Conservation (phyloP, 2,113 vertebrate genomes). For the Apteryx mantelli region DNA sequence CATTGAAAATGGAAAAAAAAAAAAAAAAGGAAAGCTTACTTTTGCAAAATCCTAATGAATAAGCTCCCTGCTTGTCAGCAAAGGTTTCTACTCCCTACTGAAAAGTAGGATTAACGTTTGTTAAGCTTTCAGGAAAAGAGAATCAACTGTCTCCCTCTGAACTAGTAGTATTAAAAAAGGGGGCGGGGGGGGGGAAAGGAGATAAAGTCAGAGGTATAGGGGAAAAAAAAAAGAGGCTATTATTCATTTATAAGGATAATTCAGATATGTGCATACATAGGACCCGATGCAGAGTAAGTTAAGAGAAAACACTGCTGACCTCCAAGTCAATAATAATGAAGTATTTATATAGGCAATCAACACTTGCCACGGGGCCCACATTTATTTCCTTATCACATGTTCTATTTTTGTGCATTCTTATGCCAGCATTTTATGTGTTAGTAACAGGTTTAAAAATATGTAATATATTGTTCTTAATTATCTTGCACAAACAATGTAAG, state of each 20-base stretch:
- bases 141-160: neutral
- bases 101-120: neutral
- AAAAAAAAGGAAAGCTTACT: neutral
- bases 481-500: too few relatives aligned
- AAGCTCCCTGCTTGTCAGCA: neutral
- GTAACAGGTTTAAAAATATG: neutral
- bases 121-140: neutral
- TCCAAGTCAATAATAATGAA: neutral
- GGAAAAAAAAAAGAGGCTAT: neutral
- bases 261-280: neutral
- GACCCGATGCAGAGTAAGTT: neutral
- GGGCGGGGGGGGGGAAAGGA: too few relatives aligned
- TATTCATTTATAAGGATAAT: neutral
- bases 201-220: neutral
- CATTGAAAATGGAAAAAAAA: neutral
- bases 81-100: neutral
- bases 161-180: neutral
- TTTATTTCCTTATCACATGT: neutral
- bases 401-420: neutral
- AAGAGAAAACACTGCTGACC: neutral
- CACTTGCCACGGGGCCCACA: neutral
- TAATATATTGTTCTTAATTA: accelerated
- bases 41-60: neutral
- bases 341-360: constrained; percentile 1
- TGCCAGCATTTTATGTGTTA: neutral